A percentile compares a stretch with the other conserved stretches of the same genome.
Evolutionary conservation across 2,113 vertebrate species (phyloP).

Genomic region (Tyto alba): DNA sequence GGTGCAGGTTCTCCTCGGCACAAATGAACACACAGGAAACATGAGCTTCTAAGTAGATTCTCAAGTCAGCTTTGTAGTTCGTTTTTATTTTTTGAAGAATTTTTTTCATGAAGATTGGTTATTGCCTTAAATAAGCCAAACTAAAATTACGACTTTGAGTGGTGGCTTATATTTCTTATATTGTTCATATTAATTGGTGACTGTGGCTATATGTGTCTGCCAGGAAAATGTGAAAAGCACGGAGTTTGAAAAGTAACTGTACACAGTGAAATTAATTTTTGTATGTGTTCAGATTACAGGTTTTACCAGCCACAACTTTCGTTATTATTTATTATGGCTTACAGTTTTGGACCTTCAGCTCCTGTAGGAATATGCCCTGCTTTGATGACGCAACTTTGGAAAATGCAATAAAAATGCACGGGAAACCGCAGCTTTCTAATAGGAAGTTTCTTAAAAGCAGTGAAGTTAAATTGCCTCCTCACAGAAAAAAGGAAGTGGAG

Average conservation of each 20-base stretch:
- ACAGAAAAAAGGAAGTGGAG: background rate
- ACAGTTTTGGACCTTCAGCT: slow-evolving; percentile 11
- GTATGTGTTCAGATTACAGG: slow-evolving; percentile 16
- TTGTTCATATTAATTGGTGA: slow-evolving; percentile 56
- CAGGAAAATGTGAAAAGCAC: slow-evolving; percentile 59
- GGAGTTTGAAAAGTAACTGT: slow-evolving; percentile 53
- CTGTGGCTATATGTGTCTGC: slow-evolving; percentile 28
- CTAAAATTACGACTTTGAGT: slow-evolving; percentile 2
- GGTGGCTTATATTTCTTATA: slow-evolving; percentile 27
- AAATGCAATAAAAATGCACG: slow-evolving; percentile 61
- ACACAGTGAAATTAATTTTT: slow-evolving; percentile 61
- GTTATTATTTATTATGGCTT: slow-evolving; percentile 63
- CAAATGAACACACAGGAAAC: background rate
- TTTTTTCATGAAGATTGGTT: slow-evolving; percentile 18
- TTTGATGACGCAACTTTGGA: slow-evolving; percentile 50
- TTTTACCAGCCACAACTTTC: slow-evolving; percentile 63
- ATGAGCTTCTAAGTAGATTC: background rate
- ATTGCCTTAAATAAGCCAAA: background rate
- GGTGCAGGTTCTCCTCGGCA: background rate
- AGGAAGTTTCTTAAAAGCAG: slow-evolving; percentile 58
- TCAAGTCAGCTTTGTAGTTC: background rate
- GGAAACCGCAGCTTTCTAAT: slow-evolving; percentile 52
- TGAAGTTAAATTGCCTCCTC: slow-evolving; percentile 52
- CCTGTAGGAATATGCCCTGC: slow-evolving; percentile 7
- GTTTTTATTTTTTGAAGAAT: background rate